Conservation (phyloP, 2,113 vertebrate species). For the Thymallus thymallus region DNA sequence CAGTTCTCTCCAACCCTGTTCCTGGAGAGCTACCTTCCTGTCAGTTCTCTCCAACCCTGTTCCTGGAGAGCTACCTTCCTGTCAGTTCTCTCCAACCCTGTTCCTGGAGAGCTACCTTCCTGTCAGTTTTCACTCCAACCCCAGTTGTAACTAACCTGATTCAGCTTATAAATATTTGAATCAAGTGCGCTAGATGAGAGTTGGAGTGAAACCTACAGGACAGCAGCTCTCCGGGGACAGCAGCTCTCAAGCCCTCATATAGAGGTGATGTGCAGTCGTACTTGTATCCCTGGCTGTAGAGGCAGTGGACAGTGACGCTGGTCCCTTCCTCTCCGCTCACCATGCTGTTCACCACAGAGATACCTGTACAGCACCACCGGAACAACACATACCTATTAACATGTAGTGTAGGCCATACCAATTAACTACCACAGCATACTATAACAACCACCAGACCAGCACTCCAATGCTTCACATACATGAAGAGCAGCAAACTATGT, state of each 20-base stretch:
- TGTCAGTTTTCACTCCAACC: no score
- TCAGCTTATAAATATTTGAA: no score
- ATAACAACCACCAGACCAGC: neutral
- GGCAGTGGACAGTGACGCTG: constrained; percentile 57
- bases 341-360: constrained; percentile 49
- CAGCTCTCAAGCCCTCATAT: no score
- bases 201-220: neutral
- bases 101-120: no score
- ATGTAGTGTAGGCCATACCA: neutral
- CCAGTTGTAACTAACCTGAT: no score
- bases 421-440: neutral
- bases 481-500: no score
- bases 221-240: neutral
- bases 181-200: no score
- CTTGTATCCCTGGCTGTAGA: constrained; percentile 63
- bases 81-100: no score
- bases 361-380: constrained; percentile 49
- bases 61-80: no score
- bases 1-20: no score
- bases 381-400: neutral
- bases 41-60: no score
- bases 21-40: no score
- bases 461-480: neutral
- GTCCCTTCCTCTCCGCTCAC: constrained; percentile 65
- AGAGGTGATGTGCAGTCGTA: neutral